Base-by-base conservation (phyloP, 2,888 invertebrate genomes). In the Pyrocoelia pectoralis region DNA sequence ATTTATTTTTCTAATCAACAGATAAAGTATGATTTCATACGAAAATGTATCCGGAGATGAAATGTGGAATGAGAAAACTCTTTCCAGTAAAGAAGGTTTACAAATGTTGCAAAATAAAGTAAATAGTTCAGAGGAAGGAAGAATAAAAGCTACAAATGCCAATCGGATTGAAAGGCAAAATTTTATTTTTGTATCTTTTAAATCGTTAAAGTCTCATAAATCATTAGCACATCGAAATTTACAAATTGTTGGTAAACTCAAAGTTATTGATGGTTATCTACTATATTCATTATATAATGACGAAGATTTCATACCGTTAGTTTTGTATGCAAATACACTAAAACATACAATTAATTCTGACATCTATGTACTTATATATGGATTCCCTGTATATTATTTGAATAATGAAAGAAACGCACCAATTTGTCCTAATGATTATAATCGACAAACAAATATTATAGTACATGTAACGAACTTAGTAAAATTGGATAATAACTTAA, bases 361-460 rank as follows among this genome's bases (percentile, higher is more conserved):
- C 1, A 48, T 51, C 40, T 56, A 51, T 19, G 56, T 12, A 0
- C 13, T 18, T 29, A n/a, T 61, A 8, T 61, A 51, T 29, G 61
- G 55, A 18, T 46, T 28, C 29, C 41, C 52, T n/a, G 48, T n/a
- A 15, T 62, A 50, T 40, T 56, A 56, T 12, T 9, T 18, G 12
- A 56, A 13, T 1, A 8, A 38, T 28, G 17, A 49, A 2, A 43
- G 49, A 17, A n/a, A 8, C n/a, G 14, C 38, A 15, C 19, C 14
- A 3, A 3, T 15, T 5, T 18, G 24, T 15, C 54, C 49, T 9
- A 3, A 54, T 8, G 41, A 61, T n/a, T 1, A 18, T 17, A 13
- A 15, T 10, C 40, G 17, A 13, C 33, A 24, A 5, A 24, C 13
- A 4, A 33, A 13, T 8, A 8, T 52, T n/a, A 14, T 46, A 38